Evolutionary conservation across 2,888 invertebrate genomes (phyloP), one percentile per base, ranked within the genome.

Genomic region (Sinodicranocentrus sp.): DNA sequence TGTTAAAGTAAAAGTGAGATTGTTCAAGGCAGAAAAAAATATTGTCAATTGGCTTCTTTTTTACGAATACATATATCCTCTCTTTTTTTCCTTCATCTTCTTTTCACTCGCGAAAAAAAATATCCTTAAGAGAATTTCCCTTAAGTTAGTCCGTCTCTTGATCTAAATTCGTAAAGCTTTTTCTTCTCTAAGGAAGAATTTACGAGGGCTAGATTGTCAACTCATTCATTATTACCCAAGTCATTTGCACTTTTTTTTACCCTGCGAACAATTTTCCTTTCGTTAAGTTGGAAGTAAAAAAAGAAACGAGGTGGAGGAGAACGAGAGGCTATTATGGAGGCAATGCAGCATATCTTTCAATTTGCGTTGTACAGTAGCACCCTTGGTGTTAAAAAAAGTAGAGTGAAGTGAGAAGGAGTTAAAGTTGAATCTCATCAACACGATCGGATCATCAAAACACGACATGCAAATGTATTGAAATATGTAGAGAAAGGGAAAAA

Each of bases 181-280:
- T 5, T 5, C 15, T 52, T 15, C 15, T 61, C 26, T n/a, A 61
- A 33, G 33, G 33, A 33, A 19, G 63, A 17, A 76, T 76, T 76
- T 76, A 76, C 67, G 65, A 67, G 33, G 25, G 8, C 48, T 33
- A 61, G 63, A 67, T 65, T 76, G 76, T 76, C 76, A 76, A 67
- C 76, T 67, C 33, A 65, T 43, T 75, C 63, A 63, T 72, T 72
- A 72, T 72, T 57, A 73, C 57, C 26, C 44, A 73, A 59, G 73
- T 59, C 43, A 59, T 73, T 73, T 73, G 73, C 73, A 73, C 61
- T 73, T 44, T 61, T 17, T 57, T 23, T 39, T 33, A 17, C 28
- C 54, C 52, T 25, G 10, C 17, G 43, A 48, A 48, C 48, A 48
- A 48, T 48, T 48, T 48, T n/a, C n/a, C 5, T 33, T n/a, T 13